A percentile compares a stretch with the other conserved stretches of the same genome.
phyloP scores from a whole-genome alignment of 2,113 vertebrate genomes.

The Ceyx margarethae region DNA sequence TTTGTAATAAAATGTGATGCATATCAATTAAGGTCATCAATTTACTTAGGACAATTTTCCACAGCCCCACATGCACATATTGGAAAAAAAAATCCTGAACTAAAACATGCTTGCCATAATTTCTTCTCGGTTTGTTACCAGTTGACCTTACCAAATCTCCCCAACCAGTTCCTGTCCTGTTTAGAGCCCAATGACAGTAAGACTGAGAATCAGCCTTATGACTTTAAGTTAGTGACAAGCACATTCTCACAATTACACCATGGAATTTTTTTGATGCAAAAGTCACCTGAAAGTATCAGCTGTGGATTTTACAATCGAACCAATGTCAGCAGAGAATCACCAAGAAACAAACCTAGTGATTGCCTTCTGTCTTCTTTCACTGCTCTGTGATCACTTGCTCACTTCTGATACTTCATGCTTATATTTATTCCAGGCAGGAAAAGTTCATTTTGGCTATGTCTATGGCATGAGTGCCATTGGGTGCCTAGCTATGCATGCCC shows the following conservation, averaged over 20 bases:
- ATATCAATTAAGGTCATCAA: not conserved
- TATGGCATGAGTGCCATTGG: slow-evolving; percentile 85
- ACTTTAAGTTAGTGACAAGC: not conserved
- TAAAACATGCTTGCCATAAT: not conserved
- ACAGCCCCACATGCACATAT: not conserved
- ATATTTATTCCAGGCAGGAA: slow-evolving; percentile 80
- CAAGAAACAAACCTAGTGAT: not conserved
- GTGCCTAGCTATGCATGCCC: slow-evolving; percentile 79
- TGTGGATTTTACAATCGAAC: not conserved
- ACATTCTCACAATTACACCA: not conserved
- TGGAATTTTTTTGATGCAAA: not conserved
- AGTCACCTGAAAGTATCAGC: not conserved
- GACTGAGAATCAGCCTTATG: not conserved
- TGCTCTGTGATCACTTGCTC: not conserved
- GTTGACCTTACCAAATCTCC: not conserved
- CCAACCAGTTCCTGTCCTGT: not conserved
- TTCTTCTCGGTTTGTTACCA: not conserved
- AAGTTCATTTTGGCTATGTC: slow-evolving; percentile 86
- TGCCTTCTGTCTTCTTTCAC: not conserved
- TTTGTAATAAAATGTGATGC: not conserved
- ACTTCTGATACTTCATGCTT: not conserved
- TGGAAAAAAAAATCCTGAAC: not conserved
- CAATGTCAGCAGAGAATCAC: not conserved
- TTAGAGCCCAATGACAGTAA: not conserved
- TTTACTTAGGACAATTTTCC: not conserved